Evolutionary conservation across 2,888 invertebrate species (phyloP).

Genomic region (Hesperia comma): DNA sequence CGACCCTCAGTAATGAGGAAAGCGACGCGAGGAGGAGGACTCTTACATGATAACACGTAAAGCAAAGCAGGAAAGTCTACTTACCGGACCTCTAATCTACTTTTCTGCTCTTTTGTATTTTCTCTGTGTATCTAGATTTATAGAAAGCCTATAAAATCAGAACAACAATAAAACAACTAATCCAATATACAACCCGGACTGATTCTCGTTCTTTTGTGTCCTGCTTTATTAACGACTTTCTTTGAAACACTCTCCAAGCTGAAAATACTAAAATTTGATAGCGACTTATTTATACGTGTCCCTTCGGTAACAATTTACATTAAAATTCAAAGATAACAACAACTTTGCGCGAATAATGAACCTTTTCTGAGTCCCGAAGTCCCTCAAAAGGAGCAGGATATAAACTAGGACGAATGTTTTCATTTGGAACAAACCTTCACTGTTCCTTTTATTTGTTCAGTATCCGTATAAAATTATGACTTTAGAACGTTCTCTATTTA

Average conservation of each 20-base stretch:
- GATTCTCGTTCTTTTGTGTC: slow-evolving; percentile 17
- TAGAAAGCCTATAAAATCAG: too few species aligned
- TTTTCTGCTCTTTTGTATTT: too few species aligned
- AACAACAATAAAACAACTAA: background rate
- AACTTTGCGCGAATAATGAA: slow-evolving; percentile 43
- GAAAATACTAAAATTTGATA: slow-evolving; percentile 17
- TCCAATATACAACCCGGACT: background rate
- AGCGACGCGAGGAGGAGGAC: too few species aligned
- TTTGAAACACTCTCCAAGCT: slow-evolving; percentile 23
- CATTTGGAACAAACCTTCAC: slow-evolving; percentile 34
- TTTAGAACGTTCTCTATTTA: slow-evolving; percentile 49
- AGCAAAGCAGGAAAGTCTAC: too few species aligned
- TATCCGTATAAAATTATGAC: slow-evolving; percentile 32
- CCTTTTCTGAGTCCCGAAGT: slow-evolving; percentile 25
- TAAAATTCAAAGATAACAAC: slow-evolving; percentile 45
- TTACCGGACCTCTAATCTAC: too few species aligned
- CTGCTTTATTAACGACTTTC: slow-evolving; percentile 19
- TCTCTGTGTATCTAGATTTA: too few species aligned
- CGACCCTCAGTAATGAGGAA: too few species aligned
- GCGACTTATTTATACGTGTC: slow-evolving; percentile 42
- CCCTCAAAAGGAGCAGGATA: slow-evolving; percentile 27
- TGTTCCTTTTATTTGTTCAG: slow-evolving; percentile 35
- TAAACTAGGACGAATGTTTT: slow-evolving; percentile 30
- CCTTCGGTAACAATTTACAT: slow-evolving; percentile 40
- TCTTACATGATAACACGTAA: too few species aligned